A percentile compares a stretch with the other conserved stretches of the same genome.
phyloP scores from a whole-genome alignment of 2,888 invertebrate species.

The Caenorhabditis sulstoni region DNA sequence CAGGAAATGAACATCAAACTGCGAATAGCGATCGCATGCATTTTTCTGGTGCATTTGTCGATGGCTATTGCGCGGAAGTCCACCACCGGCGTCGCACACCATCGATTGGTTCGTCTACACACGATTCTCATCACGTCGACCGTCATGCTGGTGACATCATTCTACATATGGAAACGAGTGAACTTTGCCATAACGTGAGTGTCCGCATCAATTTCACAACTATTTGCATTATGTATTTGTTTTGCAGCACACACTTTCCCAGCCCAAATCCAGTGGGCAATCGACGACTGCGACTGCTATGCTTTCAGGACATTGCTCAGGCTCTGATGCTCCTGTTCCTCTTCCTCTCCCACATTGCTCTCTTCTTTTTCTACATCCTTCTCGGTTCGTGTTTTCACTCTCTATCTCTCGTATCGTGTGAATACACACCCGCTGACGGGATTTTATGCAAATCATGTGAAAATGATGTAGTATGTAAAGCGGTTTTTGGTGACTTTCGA shows the following conservation, averaged over 20 bases:
- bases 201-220: not conserved
- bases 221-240: too few relatives aligned
- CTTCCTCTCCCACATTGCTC: conserved; percentile 64
- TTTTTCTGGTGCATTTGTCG: conserved; percentile 29
- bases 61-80: conserved; percentile 45
- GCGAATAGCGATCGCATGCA: conserved; percentile 15
- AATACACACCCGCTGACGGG: not conserved
- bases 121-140: conserved; percentile 57
- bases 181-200: conserved; percentile 58
- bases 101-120: conserved; percentile 66
- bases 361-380: conserved; percentile 67
- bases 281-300: conserved; percentile 57
- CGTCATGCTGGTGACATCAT: conserved; percentile 61
- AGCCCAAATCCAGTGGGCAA: conserved; percentile 41
- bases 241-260: conserved; percentile 42
- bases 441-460: not conserved
- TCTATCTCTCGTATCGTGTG: too few relatives aligned
- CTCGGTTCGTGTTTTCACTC: conserved; percentile 56
- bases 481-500: not conserved
- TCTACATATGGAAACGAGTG: conserved; percentile 65
- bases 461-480: not conserved
- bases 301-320: conserved; percentile 63
- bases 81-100: conserved; percentile 53
- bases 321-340: conserved; percentile 62
- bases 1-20: conserved; percentile 52